Evolutionary conservation across 2,113 vertebrate genomes (phyloP).

Genomic region (Euleptes europaea): DNA sequence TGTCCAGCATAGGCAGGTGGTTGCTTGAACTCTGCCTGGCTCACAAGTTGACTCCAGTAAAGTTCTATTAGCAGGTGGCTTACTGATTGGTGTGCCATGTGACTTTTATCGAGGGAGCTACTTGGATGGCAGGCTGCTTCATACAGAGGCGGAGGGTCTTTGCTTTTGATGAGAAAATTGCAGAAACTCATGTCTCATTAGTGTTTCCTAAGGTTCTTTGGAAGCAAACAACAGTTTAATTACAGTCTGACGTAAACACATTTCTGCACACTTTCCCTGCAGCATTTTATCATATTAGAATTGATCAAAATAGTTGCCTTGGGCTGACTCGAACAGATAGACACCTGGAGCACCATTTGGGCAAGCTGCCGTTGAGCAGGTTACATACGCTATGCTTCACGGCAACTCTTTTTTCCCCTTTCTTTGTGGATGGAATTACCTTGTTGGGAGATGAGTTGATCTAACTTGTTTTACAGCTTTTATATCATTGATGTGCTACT

Average conservation of each 20-base stretch:
- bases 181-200: slow-evolving; percentile 83
- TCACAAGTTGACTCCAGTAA: slow-evolving; percentile 61
- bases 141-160: slow-evolving; percentile 67
- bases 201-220: slow-evolving; percentile 80
- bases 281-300: slow-evolving; percentile 82
- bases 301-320: slow-evolving; percentile 81
- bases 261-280: slow-evolving; percentile 80
- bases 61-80: slow-evolving; percentile 76
- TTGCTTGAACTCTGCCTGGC: slow-evolving; percentile 72
- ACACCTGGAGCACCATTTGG: slow-evolving; percentile 82
- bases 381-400: slow-evolving; percentile 63
- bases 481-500: slow-evolving; percentile 53
- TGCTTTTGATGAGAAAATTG: slow-evolving; percentile 78
- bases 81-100: slow-evolving; percentile 62
- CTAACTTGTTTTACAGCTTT: slow-evolving; percentile 40
- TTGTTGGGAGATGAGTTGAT: slow-evolving; percentile 67
- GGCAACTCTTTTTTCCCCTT: slow-evolving; percentile 48
- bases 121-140: slow-evolving; percentile 65
- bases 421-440: slow-evolving; percentile 65
- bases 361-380: slow-evolving; percentile 70
- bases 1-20: slow-evolving; percentile 62
- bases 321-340: slow-evolving; percentile 79
- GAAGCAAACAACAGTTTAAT: slow-evolving; percentile 83
- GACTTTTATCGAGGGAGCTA: slow-evolving; percentile 64
- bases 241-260: slow-evolving; percentile 82